Evolutionary conservation across 1,140 invertebrate genomes (phyloP).

Genomic region (Laodelphax striatellus): DNA sequence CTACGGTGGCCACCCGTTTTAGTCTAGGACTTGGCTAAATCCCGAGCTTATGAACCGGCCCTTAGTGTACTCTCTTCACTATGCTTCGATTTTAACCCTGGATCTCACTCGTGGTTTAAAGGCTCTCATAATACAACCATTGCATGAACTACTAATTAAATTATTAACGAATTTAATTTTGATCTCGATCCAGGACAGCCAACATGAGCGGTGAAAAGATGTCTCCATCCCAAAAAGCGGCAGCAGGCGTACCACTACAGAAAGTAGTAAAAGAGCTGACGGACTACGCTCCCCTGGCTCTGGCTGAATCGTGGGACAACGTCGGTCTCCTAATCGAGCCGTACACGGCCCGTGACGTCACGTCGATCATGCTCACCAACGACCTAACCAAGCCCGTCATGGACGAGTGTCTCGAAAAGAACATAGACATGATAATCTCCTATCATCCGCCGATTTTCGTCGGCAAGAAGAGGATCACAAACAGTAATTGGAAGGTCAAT

Average conservation of each 20-base stretch:
- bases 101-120: no score
- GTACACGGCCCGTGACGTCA: constrained; percentile 34
- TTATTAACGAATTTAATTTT: no score
- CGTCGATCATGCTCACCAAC: constrained; percentile 78
- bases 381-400: constrained; percentile 86
- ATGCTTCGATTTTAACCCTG: no score
- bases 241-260: constrained; percentile 29
- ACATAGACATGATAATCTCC: constrained; percentile 72
- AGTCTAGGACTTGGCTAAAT: no score
- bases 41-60: no score
- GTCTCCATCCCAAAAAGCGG: no score
- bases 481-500: constrained; percentile 58
- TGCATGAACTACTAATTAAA: no score
- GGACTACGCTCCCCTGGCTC: constrained; percentile 51
- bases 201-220: no score
- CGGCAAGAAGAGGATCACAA: constrained; percentile 65
- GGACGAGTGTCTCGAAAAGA: constrained; percentile 60
- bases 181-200: no score
- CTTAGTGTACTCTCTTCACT: no score
- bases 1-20: no score
- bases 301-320: constrained; percentile 90
- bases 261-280: constrained; percentile 51
- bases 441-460: constrained; percentile 94
- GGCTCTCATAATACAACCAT: no score
- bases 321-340: constrained; percentile 69